Conservation (phyloP, 2,888 invertebrate genomes). For the Prenolepis imparis region DNA sequence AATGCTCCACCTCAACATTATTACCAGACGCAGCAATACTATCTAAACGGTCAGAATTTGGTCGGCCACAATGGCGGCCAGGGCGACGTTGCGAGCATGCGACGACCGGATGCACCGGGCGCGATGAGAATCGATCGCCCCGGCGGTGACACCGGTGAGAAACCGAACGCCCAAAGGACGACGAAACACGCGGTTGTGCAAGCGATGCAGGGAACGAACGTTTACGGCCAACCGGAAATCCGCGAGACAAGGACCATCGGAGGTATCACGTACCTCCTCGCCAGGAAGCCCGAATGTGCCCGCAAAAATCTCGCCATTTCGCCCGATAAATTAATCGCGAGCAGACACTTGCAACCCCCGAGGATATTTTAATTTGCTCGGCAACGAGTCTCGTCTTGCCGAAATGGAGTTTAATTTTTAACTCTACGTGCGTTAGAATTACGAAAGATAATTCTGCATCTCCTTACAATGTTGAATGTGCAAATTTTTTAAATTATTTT, state of each 20-base stretch:
- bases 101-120: conserved; percentile 18
- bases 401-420: not conserved
- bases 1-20: conserved; percentile 52
- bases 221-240: conserved; percentile 63
- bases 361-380: conserved; percentile 27
- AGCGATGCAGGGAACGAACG: conserved; percentile 35
- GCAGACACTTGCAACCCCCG: conserved; percentile 48
- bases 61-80: conserved; percentile 53
- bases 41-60: conserved; percentile 60
- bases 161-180: conserved; percentile 1
- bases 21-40: conserved; percentile 68
- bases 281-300: conserved; percentile 74
- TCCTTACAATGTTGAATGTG: not conserved
- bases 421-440: not conserved
- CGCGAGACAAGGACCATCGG: conserved; percentile 78
- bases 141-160: conserved; percentile 63
- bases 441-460: not conserved
- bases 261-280: conserved; percentile 79
- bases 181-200: not conserved
- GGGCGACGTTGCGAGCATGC: conserved; percentile 56
- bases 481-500: not conserved
- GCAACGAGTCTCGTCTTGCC: not conserved
- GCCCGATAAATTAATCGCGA: conserved; percentile 58
- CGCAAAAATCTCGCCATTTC: conserved; percentile 58
- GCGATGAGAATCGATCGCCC: conserved; percentile 57